Conservation (phyloP, 2,888 invertebrate genomes). For the Baronia brevicornis region DNA sequence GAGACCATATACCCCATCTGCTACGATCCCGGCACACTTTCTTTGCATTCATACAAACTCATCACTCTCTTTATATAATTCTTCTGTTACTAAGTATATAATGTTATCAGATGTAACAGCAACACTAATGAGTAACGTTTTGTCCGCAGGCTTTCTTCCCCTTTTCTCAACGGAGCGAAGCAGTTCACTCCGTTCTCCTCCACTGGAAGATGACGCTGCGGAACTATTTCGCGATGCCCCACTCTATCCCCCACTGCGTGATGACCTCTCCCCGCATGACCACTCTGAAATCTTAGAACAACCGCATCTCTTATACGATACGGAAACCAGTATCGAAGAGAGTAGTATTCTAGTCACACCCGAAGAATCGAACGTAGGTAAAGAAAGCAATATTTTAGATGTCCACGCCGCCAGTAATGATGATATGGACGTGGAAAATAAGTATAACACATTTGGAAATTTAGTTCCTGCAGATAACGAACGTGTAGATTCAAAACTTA, state of each 20-base stretch:
- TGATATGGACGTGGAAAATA: background rate
- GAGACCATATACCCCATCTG: too few species aligned
- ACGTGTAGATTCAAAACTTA: conserved; percentile 1
- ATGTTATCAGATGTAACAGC: too few species aligned
- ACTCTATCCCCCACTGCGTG: conserved; percentile 43
- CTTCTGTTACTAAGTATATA: too few species aligned
- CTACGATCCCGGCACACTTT: too few species aligned
- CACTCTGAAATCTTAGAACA: conserved; percentile 12
- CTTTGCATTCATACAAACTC: too few species aligned
- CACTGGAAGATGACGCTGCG: conserved; percentile 41
- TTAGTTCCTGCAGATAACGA: conserved; percentile 4
- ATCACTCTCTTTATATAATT: too few species aligned
- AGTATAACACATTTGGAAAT: too few species aligned
- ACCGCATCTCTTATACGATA: conserved; percentile 23
- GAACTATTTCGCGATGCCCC: conserved; percentile 53
- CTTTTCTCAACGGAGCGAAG: conserved; percentile 34
- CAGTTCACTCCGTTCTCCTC: conserved; percentile 41
- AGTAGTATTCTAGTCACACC: conserved; percentile 32
- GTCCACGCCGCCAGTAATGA: background rate
- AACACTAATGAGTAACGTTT: conserved; percentile 16
- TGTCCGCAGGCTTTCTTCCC: conserved; percentile 40
- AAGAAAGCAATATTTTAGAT: conserved; percentile 3
- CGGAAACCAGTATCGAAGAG: conserved; percentile 40
- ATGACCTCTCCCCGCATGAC: conserved; percentile 17
- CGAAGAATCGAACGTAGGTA: conserved; percentile 21